Evolutionary conservation across 2,888 invertebrate species (phyloP), one percentile per base, ranked within the genome.

Genomic region (Drosophila mimica): DNA sequence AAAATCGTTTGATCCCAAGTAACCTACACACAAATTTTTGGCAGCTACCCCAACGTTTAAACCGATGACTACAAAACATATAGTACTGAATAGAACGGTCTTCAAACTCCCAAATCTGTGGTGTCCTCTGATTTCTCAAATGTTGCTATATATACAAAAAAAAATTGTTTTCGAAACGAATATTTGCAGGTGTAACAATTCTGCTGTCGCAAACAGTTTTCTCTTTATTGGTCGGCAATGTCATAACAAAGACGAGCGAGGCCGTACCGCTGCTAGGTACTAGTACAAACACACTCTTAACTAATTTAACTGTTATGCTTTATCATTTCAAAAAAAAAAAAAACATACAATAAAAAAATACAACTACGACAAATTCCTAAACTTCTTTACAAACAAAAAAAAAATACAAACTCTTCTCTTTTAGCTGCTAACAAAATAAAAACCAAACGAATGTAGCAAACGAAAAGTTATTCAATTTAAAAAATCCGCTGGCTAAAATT

Each of bases 181-280:
- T 89, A 79, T 96, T 97, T 97, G 94, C 98, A 99, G 98, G 98
- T 96, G 98, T 99, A 94, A 99, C 98, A 95, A 98, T 99, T 95
- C 97, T 99, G 94, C 97, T 99, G 95, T 99, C 99, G 93, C 97
- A 99, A 96, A 99, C 98, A 94, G 99, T 99, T 95, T 99, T 99
- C 96, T 97, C 99, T 94, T 96, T 99, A 95, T 97, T 99, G 97
- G 98, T 99, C 95, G 98, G 98, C 94, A 98, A 99, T 95, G 98
- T 98, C 94, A 98, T 99, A 95, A 99, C 99, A 94, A 98, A 98
- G 95, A 99, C 99, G 94, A 99, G 99, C 94, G 99, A 99, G 95
- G 99, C 99, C 93, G 97, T 99, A 94, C 99, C 99, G 94, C 96
- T 99, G 94, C 98, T 99, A 97, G 99, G 99, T 98, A 93, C 82